Percentiles rank a stretch among this genome's conserved stretches.
These are phyloP conservation scores for Prionailurus viverrinus DNA, from an alignment of 2,113 vertebrate species.

Conservation along the genomic window DNA sequence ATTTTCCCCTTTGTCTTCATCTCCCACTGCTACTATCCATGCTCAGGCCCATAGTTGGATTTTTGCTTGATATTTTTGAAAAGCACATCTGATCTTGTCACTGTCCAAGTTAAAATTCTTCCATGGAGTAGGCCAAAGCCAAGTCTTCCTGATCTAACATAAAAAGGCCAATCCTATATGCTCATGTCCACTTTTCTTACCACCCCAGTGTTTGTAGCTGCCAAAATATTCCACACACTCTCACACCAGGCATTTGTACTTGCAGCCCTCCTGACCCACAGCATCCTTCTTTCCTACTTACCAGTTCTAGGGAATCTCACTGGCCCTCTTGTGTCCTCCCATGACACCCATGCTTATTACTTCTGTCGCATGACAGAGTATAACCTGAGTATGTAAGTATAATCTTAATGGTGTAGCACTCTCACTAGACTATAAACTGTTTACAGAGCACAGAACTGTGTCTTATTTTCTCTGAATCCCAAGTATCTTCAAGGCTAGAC, in stretches of 20 bases:
- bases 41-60: neutral
- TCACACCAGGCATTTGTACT: neutral
- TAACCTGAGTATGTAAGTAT: neutral
- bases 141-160: neutral
- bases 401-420: neutral
- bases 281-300: neutral
- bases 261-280: neutral
- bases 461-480: conserved; percentile 24
- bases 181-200: neutral
- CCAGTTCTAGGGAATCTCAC: neutral
- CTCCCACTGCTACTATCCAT: neutral
- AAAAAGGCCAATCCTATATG: neutral
- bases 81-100: neutral
- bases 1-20: neutral
- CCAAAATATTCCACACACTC: neutral
- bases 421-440: neutral
- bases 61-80: conserved; percentile 33
- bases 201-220: neutral
- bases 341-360: neutral
- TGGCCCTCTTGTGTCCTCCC: neutral
- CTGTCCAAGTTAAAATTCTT: conserved; percentile 26
- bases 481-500: neutral
- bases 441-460: neutral
- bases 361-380: neutral
- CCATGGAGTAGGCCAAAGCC: neutral